A percentile compares a stretch with the other conserved stretches of the same genome.
Evolutionary conservation across 2,797 vertebrate genomes (phyloP).

Genomic region (Dipus sagitta): DNA sequence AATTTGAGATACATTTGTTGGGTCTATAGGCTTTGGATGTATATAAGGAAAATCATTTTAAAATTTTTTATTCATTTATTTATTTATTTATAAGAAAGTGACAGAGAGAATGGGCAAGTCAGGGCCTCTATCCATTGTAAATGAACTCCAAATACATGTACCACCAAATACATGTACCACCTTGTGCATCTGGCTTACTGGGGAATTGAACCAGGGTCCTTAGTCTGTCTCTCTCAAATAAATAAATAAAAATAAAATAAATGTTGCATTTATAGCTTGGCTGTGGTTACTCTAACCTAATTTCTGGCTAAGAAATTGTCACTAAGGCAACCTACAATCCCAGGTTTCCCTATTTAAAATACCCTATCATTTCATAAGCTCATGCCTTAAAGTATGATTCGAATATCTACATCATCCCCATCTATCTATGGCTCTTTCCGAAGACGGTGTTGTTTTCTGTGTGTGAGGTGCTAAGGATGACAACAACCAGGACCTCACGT

Average conservation of each 20-base stretch:
- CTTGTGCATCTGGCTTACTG: too few relatives aligned
- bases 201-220: too few relatives aligned
- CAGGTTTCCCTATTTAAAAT: background rate
- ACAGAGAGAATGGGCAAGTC: too few relatives aligned
- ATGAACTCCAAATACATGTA: too few relatives aligned
- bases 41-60: too few relatives aligned
- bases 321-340: background rate
- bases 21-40: too few relatives aligned
- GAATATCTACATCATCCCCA: background rate
- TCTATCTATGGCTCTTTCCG: background rate
- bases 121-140: too few relatives aligned
- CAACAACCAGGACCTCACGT: background rate
- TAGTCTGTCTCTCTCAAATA: too few relatives aligned
- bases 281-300: background rate
- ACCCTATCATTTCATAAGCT: background rate
- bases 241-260: slow-evolving; percentile 18
- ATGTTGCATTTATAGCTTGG: background rate
- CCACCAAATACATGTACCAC: too few relatives aligned
- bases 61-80: too few relatives aligned
- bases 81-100: too few relatives aligned
- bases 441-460: background rate
- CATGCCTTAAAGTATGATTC: background rate
- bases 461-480: background rate
- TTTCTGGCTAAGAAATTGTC: slow-evolving; percentile 35
- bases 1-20: too few relatives aligned